Conservation (phyloP, 37 sponge, comb jelly and placozoan species). For the Cliona cf. orientalis region DNA sequence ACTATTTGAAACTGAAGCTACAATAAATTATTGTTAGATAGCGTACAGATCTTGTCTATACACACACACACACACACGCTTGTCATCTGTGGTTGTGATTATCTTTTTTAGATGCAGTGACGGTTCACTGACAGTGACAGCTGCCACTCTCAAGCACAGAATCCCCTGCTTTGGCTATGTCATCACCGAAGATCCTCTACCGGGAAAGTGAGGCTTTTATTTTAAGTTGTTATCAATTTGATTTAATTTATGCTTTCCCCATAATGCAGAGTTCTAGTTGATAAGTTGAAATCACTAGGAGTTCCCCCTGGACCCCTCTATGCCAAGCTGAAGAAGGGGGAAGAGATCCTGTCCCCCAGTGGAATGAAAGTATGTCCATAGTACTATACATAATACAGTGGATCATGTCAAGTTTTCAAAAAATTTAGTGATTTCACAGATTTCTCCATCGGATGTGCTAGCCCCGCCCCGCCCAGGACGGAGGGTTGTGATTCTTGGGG, state of each 20-base stretch:
- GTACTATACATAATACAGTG: neutral
- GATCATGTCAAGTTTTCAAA: neutral
- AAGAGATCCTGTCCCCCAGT: constrained; percentile 57
- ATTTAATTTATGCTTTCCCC: neutral
- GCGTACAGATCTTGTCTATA: too few relatives aligned
- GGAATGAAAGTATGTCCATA: constrained; percentile 54
- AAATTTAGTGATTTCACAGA: constrained; percentile 11
- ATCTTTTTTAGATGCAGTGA: constrained; percentile 53
- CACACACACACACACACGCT: too few relatives aligned
- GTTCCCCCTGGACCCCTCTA: constrained; percentile 87
- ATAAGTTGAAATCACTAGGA: constrained; percentile 65
- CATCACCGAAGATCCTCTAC: constrained; percentile 71
- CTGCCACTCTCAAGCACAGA: constrained; percentile 81
- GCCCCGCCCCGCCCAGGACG: constrained; percentile 76
- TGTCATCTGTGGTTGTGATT: neutral
- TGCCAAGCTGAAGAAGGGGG: constrained; percentile 83
- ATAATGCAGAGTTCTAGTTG: constrained; percentile 65
- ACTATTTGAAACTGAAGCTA: too few relatives aligned
- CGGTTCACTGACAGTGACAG: constrained; percentile 58
- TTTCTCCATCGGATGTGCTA: constrained; percentile 70
- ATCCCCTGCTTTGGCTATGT: constrained; percentile 87
- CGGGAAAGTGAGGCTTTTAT: constrained; percentile 71
- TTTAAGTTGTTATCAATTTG: neutral
- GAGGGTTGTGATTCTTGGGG: constrained; percentile 87
- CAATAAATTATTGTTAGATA: too few relatives aligned